Conservation (phyloP, 2,797 vertebrate genomes). For the Heterohyrax brucei region DNA sequence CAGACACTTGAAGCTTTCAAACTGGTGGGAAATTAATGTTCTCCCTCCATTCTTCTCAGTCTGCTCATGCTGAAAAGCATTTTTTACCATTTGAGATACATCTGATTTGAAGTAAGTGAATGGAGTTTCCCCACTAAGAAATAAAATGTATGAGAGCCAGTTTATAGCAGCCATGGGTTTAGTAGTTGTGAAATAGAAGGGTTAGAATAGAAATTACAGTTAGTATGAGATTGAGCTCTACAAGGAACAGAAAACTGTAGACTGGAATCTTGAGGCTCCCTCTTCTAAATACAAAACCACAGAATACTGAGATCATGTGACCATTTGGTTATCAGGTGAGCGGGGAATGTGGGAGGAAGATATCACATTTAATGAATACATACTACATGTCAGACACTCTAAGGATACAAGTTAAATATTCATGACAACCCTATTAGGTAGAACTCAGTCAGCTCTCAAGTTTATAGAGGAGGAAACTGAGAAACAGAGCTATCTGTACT, state of each 20-base stretch:
- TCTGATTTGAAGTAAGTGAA: constrained; percentile 82
- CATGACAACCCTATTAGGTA: neutral
- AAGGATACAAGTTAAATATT: neutral
- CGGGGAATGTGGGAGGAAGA: constrained; percentile 11
- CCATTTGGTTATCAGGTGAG: constrained; percentile 6
- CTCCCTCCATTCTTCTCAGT: constrained; percentile 43
- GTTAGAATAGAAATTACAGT: constrained; percentile 71
- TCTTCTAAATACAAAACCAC: constrained; percentile 53
- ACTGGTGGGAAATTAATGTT: constrained; percentile 65
- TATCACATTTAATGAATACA: neutral
- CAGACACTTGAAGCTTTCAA: constrained; percentile 62
- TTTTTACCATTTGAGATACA: constrained; percentile 79
- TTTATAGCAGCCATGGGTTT: constrained; percentile 72
- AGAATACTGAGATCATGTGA: constrained; percentile 27
- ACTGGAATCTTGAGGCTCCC: neutral
- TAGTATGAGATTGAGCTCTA: constrained; percentile 81
- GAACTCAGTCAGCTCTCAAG: neutral
- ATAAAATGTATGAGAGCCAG: constrained; percentile 70
- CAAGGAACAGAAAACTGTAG: constrained; percentile 11
- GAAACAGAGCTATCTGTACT: neutral
- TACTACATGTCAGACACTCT: neutral
- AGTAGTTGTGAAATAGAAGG: constrained; percentile 78
- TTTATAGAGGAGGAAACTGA: neutral
- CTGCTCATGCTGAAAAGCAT: constrained; percentile 76
- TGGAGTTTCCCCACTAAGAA: constrained; percentile 79